Percentiles rank a stretch among this genome's conserved stretches.
phyloP scores from a whole-genome alignment of 2,113 vertebrate genomes.

The Phyllopteryx taeniolatus region DNA sequence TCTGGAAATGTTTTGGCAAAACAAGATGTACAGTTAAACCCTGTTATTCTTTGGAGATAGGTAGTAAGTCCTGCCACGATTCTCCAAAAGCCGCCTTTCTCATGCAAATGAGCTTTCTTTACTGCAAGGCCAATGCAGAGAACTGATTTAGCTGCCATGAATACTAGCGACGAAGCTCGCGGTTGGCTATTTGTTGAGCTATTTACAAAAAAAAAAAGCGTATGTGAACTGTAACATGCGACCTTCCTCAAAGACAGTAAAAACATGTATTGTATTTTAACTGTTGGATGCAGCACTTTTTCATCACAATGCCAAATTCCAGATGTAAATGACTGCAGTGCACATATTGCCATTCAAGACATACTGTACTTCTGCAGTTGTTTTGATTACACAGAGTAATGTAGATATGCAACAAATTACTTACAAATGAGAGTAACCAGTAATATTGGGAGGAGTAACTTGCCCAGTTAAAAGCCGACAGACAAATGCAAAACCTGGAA shows the following conservation, averaged over 20 bases:
- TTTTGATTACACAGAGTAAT: background rate
- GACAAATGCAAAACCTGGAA: slow-evolving; percentile 54
- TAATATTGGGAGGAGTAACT: slow-evolving; percentile 38
- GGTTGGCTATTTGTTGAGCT: too few relatives aligned
- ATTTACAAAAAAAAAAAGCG: too few relatives aligned
- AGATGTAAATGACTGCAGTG: background rate
- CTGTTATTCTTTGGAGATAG: background rate
- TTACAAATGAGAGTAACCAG: background rate
- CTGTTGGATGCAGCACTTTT: background rate
- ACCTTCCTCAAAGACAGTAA: too few relatives aligned
- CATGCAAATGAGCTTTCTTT: background rate
- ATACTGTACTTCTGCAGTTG: background rate
- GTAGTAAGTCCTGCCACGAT: too few relatives aligned
- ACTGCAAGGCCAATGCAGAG: too few relatives aligned
- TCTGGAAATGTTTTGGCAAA: slow-evolving; percentile 28
- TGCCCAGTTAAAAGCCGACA: slow-evolving; percentile 53
- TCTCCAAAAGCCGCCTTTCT: background rate
- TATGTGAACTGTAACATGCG: too few relatives aligned
- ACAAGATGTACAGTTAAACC: background rate
- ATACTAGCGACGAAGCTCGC: too few relatives aligned
- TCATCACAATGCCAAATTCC: background rate
- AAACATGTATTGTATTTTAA: too few relatives aligned
- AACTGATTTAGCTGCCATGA: too few relatives aligned
- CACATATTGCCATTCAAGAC: background rate
- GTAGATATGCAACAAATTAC: too few relatives aligned